Base-by-base conservation (phyloP, 2,113 vertebrate species). In the Rostratula benghalensis region DNA sequence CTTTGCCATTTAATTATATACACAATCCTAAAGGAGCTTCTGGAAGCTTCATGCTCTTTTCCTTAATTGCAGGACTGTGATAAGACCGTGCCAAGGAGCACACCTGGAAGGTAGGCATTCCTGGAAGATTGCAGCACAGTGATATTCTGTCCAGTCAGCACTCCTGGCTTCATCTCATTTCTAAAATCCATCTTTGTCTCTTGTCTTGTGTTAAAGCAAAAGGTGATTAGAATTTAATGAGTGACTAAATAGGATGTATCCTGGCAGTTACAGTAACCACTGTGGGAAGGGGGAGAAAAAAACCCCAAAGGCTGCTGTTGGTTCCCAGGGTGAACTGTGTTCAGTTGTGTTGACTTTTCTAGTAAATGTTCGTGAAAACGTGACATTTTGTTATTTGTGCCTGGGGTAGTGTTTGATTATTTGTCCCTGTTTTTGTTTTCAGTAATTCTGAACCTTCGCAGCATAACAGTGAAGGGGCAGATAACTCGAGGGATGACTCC, bases 401-500 rank as follows among this genome's bases (percentile, higher is more conserved):
- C 20, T 37, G 3, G 13, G 8, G 2, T 81, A 37, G 43, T 4
- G 7, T 13, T 85, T 33, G 64, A 6, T 90, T 31, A 45, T 84
- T 96, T 85, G 94, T 46, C 69, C 39, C 79, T 53, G 48, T 93
- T 75, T 27, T 73, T 68, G 51, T 45, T 90, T 94, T 53, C 65
- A 98, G 98, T 90, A 98, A 98, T 86, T 98, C 98, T 96, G 98
- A 98, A 78, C 98, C 98, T 87, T 98, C 98, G 10, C 98, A 98
- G 75, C 98, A 99, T 97, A 99, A 99, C 96, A 99, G 99, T 31
- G 99, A 99, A 98, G 98, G 98, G 93, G 98, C 98, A 60, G 99
- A 99, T 43, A 99, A 99, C 43, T 99, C 98, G 11, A 98, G 99
- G 94, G 99, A 99, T 74, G 99, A 99, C 97, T 99, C 99, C 17